Base-by-base conservation (phyloP, 2,888 invertebrate species). In the Pilophorus perplexus region DNA sequence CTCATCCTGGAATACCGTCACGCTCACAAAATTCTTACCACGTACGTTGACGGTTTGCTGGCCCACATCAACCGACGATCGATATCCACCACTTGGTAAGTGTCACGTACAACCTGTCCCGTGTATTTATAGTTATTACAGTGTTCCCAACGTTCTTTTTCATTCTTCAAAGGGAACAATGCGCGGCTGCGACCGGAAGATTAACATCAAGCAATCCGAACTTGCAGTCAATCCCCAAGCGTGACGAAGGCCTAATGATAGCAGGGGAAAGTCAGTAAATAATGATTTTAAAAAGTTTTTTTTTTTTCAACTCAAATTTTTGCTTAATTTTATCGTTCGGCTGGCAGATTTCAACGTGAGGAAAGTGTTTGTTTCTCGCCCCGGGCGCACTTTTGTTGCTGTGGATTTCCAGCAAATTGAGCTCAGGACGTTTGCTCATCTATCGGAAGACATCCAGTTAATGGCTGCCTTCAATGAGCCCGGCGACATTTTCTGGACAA, bases 101-200 rank as follows among this genome's bases (percentile, higher is more conserved):
- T 59, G 8, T 2, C 10, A 6, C 54, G 20, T 52, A 48, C n/a
- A 1, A 27, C 27, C 44, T 57, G 6, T 23, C 33, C 12, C 33
- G 6, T 33, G 33, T 8, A 33, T 8, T 33, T 33, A 33, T 33
- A 33, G 33, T 33, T 33, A 33, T 33, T 33, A 6, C 33, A 33
- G 44, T 12, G 14, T 42, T 6, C 8, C 44, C 14, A 42, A 42
- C 14, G 8, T 8, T 6, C 44, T 12, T n/a, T n/a, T n/a, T n/a
- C n/a, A n/a, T n/a, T n/a, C n/a, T n/a, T n/a, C n/a, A n/a, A n/a
- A 81, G 81, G 81, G 78, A 77, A 6, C 81, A 81, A 71, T 78
- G 74, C 2, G 78, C 80, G 1, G 78, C 81, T 1, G 79, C 79
- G 0, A 82, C 81, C 0, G 81, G 81, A 0, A 78, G 81, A 27